Evolutionary conservation across 1,140 invertebrate species (phyloP).

Genomic region (Trialeurodes vaporariorum): DNA sequence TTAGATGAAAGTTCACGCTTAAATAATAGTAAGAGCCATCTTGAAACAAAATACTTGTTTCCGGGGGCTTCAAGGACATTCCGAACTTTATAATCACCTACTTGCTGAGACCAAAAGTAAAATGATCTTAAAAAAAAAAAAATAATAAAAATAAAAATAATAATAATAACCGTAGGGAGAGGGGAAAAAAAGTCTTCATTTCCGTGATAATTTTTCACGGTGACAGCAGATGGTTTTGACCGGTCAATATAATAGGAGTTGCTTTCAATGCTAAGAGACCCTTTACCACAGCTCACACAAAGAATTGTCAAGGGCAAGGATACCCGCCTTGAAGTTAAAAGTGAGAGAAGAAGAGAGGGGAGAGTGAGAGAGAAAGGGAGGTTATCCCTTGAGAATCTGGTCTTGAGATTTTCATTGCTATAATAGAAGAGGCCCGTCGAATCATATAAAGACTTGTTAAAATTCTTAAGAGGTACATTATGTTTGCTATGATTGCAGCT

Average conservation of each 20-base stretch:
- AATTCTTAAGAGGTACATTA: constrained; percentile 1
- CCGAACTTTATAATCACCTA: not conserved
- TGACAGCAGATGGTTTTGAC: not conserved
- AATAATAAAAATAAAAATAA: too few relatives aligned
- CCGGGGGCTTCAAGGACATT: not conserved
- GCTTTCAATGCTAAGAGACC: not conserved
- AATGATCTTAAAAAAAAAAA: too few relatives aligned
- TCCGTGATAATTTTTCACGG: not conserved
- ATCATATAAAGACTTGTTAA: not conserved
- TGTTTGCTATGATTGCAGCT: not conserved
- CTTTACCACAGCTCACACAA: too few relatives aligned
- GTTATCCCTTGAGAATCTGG: not conserved
- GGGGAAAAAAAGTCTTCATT: not conserved
- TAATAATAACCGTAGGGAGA: too few relatives aligned
- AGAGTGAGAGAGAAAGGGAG: too few relatives aligned
- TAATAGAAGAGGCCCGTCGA: too few relatives aligned
- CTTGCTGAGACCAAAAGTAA: not conserved
- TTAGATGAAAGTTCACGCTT: too few relatives aligned
- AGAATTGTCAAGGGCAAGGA: not conserved
- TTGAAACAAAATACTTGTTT: not conserved
- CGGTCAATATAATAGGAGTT: not conserved
- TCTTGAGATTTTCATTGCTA: constrained; percentile 1
- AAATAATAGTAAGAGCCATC: too few relatives aligned
- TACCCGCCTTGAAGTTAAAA: too few relatives aligned
- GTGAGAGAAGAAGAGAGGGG: too few relatives aligned